These are phyloP conservation scores for Gambusia affinis DNA, from an alignment of 2,113 vertebrate genomes.

Conservation along the genomic window DNA sequence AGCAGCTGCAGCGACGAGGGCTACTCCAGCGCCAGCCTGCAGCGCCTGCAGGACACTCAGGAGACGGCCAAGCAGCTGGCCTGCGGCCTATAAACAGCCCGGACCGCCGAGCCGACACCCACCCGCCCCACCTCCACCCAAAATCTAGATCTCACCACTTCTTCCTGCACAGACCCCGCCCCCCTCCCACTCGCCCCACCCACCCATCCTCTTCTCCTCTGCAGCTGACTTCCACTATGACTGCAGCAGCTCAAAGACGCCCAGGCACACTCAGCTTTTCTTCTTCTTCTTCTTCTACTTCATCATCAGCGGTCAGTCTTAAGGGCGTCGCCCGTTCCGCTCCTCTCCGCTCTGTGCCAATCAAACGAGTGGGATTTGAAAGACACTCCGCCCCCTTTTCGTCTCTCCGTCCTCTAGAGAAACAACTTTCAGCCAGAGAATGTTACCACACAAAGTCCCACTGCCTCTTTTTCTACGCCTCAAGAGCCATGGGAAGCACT, in stretches of 20 bases:
- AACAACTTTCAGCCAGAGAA: constrained; percentile 75
- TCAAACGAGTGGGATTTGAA: constrained; percentile 52
- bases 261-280: constrained; percentile 24
- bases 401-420: constrained; percentile 35
- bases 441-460: constrained; percentile 77
- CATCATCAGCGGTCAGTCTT: constrained; percentile 47
- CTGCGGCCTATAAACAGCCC: constrained; percentile 82
- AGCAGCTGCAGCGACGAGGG: constrained; percentile 94
- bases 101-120: constrained; percentile 32
- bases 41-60: constrained; percentile 82
- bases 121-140: constrained; percentile 10
- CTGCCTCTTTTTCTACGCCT: constrained; percentile 75
- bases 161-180: constrained; percentile 26
- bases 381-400: constrained; percentile 40
- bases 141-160: constrained; percentile 23
- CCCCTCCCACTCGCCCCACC: background rate
- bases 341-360: constrained; percentile 52
- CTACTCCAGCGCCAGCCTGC: constrained; percentile 88
- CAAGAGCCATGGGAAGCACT: constrained; percentile 74
- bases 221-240: constrained; percentile 38
- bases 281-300: background rate
- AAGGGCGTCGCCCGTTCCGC: constrained; percentile 42
- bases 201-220: background rate
- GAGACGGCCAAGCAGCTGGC: constrained; percentile 74
- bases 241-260: constrained; percentile 38